Conservation (phyloP, 2,797 vertebrate species). For the Hypotaenidia philippensis region DNA sequence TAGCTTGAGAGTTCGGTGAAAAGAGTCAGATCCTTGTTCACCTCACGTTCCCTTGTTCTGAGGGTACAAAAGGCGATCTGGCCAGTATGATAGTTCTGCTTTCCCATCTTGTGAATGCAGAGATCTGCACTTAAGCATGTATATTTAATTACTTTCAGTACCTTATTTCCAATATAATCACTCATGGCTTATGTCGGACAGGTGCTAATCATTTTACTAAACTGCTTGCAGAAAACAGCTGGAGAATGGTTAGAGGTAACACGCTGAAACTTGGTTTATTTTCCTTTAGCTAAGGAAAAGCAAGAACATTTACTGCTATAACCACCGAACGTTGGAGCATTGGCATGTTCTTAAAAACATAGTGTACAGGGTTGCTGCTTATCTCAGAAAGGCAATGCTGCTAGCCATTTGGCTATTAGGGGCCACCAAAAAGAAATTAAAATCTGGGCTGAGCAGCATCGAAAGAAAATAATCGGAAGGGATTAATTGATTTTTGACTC, state of each 20-base stretch:
- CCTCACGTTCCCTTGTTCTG: neutral
- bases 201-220: neutral
- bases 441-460: neutral
- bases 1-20: neutral
- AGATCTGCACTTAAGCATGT: neutral
- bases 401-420: neutral
- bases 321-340: neutral
- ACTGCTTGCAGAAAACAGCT: neutral
- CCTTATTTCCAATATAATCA: neutral
- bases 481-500: neutral
- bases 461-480: neutral
- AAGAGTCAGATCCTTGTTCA: neutral
- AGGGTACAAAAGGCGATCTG: neutral
- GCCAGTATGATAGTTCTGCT: neutral
- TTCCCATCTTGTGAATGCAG: neutral
- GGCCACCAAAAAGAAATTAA: neutral
- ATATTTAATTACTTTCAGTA: neutral
- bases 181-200: neutral
- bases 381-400: neutral
- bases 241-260: neutral
- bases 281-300: neutral
- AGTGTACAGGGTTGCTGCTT: neutral
- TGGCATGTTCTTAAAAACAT: neutral
- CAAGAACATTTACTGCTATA: neutral
- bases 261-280: neutral